A percentile compares a stretch with the other conserved stretches of the same genome.
These are phyloP conservation scores for Trypoxylus dichotomus DNA, from an alignment of 1,140 invertebrate species.

Conservation along the genomic window DNA sequence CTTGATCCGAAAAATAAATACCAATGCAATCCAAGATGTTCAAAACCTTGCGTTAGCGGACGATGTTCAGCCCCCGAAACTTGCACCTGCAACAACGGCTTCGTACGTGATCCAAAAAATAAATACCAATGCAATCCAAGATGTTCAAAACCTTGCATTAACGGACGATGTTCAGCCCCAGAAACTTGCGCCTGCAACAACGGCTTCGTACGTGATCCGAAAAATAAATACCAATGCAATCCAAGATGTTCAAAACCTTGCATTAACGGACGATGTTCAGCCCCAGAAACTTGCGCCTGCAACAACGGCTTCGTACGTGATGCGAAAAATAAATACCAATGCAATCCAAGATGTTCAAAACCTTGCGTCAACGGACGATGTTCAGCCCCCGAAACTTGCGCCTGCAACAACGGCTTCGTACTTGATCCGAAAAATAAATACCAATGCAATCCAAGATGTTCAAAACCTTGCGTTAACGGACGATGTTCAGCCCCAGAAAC, in stretches of 20 bases:
- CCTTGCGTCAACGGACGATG: too few species aligned
- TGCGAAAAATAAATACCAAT: slow-evolving; percentile 39
- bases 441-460: slow-evolving; percentile 44
- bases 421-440: slow-evolving; percentile 34
- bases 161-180: slow-evolving; percentile 60
- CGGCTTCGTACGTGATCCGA: slow-evolving; percentile 33
- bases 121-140: slow-evolving; percentile 1
- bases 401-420: slow-evolving; percentile 52
- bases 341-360: slow-evolving; percentile 58
- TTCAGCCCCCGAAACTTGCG: slow-evolving; percentile 49
- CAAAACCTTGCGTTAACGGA: slow-evolving; percentile 41
- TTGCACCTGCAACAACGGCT: background rate
- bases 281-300: background rate
- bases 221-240: too few species aligned
- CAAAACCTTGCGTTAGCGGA: background rate
- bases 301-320: too few species aligned
- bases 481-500: slow-evolving; percentile 39
- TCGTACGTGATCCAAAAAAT: background rate
- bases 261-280: too few species aligned
- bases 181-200: slow-evolving; percentile 55
- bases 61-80: background rate
- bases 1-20: slow-evolving; percentile 25
- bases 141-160: background rate
- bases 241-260: too few species aligned
- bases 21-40: background rate